These are phyloP conservation scores for Papilio machaon DNA, from an alignment of 1,140 invertebrate species.

Conservation along the genomic window DNA sequence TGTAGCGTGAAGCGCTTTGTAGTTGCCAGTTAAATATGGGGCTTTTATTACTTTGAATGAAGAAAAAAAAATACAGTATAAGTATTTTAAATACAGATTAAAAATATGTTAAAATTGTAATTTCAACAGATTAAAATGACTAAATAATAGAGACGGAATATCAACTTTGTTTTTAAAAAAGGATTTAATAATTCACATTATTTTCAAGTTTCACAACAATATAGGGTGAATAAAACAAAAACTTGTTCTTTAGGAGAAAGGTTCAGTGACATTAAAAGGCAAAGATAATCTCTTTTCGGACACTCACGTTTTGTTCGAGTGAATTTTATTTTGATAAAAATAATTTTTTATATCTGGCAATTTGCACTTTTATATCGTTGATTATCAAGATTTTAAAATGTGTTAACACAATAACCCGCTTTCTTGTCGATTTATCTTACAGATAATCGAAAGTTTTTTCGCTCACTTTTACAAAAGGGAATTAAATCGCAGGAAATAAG, in stretches of 20 bases:
- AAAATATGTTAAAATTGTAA: not conserved
- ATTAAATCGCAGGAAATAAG: not conserved
- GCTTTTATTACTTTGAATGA: not conserved
- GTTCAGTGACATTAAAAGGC: slow-evolving; percentile 31
- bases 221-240: not conserved
- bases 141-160: no score
- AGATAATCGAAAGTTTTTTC: slow-evolving; percentile 5
- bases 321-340: slow-evolving; percentile 14
- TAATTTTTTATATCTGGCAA: slow-evolving; percentile 37
- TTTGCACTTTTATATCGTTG: slow-evolving; percentile 30
- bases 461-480: slow-evolving; percentile 2
- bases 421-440: slow-evolving; percentile 16
- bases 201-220: not conserved
- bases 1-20: not conserved
- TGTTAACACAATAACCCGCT: slow-evolving; percentile 24
- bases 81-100: not conserved
- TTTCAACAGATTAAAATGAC: no score
- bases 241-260: slow-evolving; percentile 15
- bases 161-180: no score
- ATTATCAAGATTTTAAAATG: slow-evolving; percentile 39
- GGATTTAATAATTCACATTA: not conserved
- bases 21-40: not conserved
- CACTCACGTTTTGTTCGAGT: slow-evolving; percentile 6
- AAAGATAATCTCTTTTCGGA: slow-evolving; percentile 21
- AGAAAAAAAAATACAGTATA: not conserved